phyloP scores from a whole-genome alignment of 2,113 vertebrate species.

The Parotia lawesii region DNA sequence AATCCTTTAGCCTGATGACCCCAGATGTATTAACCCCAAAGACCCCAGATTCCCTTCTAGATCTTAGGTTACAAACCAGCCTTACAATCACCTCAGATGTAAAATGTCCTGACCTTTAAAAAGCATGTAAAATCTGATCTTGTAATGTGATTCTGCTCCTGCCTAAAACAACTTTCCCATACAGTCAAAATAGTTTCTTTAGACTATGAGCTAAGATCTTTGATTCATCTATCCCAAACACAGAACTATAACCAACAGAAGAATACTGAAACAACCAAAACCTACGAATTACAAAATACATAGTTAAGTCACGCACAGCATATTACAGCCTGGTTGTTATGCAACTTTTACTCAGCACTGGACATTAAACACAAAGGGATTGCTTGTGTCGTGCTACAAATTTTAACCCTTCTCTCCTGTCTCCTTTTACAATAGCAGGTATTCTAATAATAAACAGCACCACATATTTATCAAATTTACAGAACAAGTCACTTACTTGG shows the following conservation, averaged over 20 bases:
- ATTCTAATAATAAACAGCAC: not conserved
- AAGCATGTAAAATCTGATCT: not conserved
- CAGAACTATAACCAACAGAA: not conserved
- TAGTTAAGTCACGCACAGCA: not conserved
- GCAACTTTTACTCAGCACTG: not conserved
- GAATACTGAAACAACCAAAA: not conserved
- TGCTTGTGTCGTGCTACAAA: not conserved
- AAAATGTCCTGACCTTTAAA: not conserved
- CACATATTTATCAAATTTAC: not conserved
- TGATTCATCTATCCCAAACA: not conserved
- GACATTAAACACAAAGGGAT: not conserved
- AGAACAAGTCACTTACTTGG: constrained; percentile 66
- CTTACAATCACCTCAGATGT: not conserved
- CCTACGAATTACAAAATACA: not conserved
- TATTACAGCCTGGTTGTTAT: not conserved
- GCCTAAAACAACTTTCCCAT: not conserved
- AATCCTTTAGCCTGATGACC: not conserved
- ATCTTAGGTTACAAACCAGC: not conserved
- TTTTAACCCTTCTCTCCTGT: not conserved
- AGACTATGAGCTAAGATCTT: not conserved
- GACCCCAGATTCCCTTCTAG: not conserved
- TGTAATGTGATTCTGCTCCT: not conserved
- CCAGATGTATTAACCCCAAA: not conserved
- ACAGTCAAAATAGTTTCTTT: not conserved
- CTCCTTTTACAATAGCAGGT: not conserved